Evolutionary conservation across 2,797 vertebrate species (phyloP), one percentile per base, ranked within the genome.

Genomic region (Oreochromis grahami): DNA sequence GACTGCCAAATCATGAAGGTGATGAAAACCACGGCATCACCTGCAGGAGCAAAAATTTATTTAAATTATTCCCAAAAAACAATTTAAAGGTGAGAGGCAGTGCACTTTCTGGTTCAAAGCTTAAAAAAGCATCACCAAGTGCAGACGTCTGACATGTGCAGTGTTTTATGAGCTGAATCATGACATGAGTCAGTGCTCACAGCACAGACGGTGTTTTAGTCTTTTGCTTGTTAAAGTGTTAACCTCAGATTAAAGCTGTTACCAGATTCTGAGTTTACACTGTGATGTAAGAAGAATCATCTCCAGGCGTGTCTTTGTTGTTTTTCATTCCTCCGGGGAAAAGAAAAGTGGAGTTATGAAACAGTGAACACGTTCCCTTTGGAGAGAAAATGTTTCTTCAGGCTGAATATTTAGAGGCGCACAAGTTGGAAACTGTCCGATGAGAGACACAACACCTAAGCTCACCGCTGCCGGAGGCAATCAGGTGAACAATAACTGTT

Each of bases 311-410:
- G 79, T 60, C 76, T 72, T 5, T 60, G 8, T 10, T 19, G 8
- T 51, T 26, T 43, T 19, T 80, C 9, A 13, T 26, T 58, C 74
- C 76, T 34, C 7, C 0, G 3, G 29, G 4, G 34, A 17, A 51
- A 77, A 78, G 12, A 70, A 77, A 76, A 38, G 3, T 8, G 9
- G 36, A 55, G 76, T 41, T 72, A 38, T 76, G 80, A 79, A 86
- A 34, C 17, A 50, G 0, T 0, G 70, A 50, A 50, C 26, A 13
- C 2, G 17, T 50, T 74, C 43, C 17, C 11, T n/a, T 32, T 32
- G 26, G 45, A 34, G 70, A 74, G 6, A 50, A 74, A 74, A 74
- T 2, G 43, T 50, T 34, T 13, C 70, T 32, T 32, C 19, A 32
- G 68, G 26, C 70, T 50, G 11, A 74, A 50, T 32, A 48, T 50